phyloP scores from a whole-genome alignment of 2,113 vertebrate species.

The Zapornia atra region DNA sequence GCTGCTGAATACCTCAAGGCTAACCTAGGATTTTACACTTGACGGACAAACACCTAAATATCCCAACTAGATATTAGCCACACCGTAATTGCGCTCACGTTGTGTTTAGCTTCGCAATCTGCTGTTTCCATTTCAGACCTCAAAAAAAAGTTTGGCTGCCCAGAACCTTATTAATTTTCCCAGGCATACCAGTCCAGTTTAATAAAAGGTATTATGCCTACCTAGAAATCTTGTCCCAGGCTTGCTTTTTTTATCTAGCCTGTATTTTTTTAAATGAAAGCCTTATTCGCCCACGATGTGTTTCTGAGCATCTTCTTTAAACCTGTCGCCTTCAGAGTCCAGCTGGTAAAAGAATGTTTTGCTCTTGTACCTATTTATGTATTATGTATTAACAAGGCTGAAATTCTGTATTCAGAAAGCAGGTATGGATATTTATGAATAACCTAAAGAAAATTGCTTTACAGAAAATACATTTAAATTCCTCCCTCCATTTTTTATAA shows the following conservation, averaged over 20 bases:
- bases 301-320: not conserved
- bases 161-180: not conserved
- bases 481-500: not conserved
- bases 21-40: not conserved
- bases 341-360: not conserved
- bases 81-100: not conserved
- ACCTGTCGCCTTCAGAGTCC: not conserved
- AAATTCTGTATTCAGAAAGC: constrained; percentile 8
- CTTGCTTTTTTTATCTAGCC: not conserved
- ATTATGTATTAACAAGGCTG: constrained; percentile 13
- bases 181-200: not conserved
- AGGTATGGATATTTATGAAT: constrained; percentile 4
- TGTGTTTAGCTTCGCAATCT: not conserved
- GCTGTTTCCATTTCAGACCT: not conserved
- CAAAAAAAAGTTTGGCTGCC: not conserved
- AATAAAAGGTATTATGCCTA: not conserved
- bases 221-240: not conserved
- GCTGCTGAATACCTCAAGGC: not conserved
- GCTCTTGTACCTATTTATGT: not conserved
- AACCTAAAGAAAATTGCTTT: not conserved
- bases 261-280: not conserved
- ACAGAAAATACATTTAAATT: constrained; percentile 5
- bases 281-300: not conserved
- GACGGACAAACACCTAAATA: not conserved
- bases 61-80: not conserved